Conservation (phyloP, 92 coral and sea anemone species). For the Palythoa caribaeorum region DNA sequence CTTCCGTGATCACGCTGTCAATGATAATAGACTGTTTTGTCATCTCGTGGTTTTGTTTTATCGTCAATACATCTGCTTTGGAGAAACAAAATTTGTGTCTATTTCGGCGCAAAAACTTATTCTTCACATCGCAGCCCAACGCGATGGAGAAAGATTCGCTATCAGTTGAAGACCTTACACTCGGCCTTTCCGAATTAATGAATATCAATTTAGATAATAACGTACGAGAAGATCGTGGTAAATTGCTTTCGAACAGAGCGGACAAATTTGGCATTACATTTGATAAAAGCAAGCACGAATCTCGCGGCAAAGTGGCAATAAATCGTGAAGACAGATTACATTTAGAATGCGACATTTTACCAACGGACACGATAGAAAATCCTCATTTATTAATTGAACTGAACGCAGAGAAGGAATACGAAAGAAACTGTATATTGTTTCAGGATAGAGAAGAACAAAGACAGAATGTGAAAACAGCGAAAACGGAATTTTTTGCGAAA, state of each 20-base stretch:
- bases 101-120: neutral
- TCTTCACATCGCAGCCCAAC: neutral
- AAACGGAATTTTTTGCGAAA: neutral
- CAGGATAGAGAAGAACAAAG: neutral
- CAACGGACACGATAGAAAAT: neutral
- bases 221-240: neutral
- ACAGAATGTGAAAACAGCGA: neutral
- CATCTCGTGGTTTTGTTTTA: conserved; percentile 11
- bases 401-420: conserved; percentile 3
- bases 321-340: neutral
- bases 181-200: conserved; percentile 26
- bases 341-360: neutral
- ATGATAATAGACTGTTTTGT: neutral
- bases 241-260: neutral
- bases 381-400: neutral
- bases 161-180: conserved; percentile 30
- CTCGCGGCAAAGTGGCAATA: neutral
- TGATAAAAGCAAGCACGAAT: neutral
- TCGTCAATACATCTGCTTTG: conserved; percentile 7
- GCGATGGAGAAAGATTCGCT: conserved; percentile 24
- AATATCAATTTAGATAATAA: neutral
- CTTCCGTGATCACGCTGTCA: neutral
- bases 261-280: neutral
- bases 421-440: neutral
- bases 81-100: neutral